Conservation (phyloP, 2,113 vertebrate genomes). For the Falco punctatus region DNA sequence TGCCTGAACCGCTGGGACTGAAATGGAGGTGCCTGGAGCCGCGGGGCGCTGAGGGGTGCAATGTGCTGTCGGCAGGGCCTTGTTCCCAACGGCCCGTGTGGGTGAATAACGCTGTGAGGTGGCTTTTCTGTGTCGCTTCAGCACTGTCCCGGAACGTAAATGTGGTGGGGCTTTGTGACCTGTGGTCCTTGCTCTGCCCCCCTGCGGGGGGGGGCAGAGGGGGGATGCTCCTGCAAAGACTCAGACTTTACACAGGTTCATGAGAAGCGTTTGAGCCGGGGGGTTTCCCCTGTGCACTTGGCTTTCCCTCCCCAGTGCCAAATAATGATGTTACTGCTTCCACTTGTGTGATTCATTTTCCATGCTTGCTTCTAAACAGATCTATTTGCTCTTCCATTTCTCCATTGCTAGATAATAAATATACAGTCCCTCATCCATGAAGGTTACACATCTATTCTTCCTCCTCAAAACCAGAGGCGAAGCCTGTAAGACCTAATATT, state of each 20-base stretch:
- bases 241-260: fast-evolving
- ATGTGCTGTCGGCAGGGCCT: no score
- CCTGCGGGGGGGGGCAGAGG: fast-evolving
- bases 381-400: neutral
- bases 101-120: fast-evolving
- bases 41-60: neutral
- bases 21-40: neutral
- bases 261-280: neutral
- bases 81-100: neutral
- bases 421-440: neutral
- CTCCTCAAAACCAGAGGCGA: neutral
- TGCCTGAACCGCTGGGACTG: neutral
- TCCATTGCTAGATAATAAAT: neutral
- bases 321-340: neutral
- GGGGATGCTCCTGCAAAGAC: fast-evolving
- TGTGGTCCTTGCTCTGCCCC: neutral
- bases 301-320: neutral
- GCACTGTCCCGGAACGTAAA: fast-evolving
- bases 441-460: neutral
- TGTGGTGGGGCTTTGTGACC: neutral
- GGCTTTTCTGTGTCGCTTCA: fast-evolving
- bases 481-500: neutral
- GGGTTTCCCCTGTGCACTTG: fast-evolving
- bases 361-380: neutral
- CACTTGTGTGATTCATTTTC: neutral